Conservation (phyloP, 2,888 invertebrate genomes). For the Colletes collaris region DNA sequence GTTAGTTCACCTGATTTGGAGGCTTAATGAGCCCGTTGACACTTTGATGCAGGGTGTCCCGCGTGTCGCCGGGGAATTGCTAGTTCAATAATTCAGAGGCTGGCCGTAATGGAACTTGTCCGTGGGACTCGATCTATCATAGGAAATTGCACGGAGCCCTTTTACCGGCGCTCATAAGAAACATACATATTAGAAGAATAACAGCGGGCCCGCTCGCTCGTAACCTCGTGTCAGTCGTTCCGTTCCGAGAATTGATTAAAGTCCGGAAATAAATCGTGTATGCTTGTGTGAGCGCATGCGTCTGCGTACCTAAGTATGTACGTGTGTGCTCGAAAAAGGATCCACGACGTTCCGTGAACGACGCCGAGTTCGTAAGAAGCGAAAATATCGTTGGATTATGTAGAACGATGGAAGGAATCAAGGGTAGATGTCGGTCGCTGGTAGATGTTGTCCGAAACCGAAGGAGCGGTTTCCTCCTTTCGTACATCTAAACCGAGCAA, state of each 20-base stretch:
- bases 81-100: constrained; percentile 81
- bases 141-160: constrained; percentile 79
- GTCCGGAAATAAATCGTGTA: constrained; percentile 74
- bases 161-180: constrained; percentile 74
- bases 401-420: constrained; percentile 3
- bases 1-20: constrained; percentile 76
- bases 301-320: neutral
- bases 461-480: neutral
- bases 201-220: constrained; percentile 67
- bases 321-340: constrained; percentile 19
- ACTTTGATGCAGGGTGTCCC: constrained; percentile 77
- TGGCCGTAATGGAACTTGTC: constrained; percentile 81
- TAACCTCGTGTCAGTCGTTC: constrained; percentile 65
- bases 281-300: constrained; percentile 43
- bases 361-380: constrained; percentile 28
- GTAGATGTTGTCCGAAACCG: neutral
- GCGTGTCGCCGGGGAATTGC: constrained; percentile 79
- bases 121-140: constrained; percentile 81
- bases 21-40: constrained; percentile 80
- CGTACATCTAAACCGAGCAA: too few species aligned
- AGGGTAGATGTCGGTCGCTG: neutral
- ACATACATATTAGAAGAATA: constrained; percentile 76
- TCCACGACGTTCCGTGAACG: constrained; percentile 27
- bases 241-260: constrained; percentile 76
- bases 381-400: constrained; percentile 44